phyloP scores from a whole-genome alignment of 2,113 vertebrate genomes.

The Electrona antarctica region DNA sequence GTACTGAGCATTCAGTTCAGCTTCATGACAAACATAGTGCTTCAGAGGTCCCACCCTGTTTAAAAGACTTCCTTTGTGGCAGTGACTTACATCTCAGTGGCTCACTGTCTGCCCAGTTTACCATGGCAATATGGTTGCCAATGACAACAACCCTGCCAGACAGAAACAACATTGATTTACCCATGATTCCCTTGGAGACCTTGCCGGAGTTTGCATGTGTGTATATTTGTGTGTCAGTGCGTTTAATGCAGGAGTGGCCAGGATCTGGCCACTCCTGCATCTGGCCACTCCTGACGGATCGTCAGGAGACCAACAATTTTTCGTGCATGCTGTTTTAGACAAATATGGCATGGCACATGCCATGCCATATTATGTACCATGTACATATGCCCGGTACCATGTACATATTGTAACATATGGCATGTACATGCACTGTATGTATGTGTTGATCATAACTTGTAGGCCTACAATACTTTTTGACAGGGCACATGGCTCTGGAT shows the following conservation, averaged over 20 bases:
- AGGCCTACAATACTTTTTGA: too few species aligned
- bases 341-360: too few species aligned
- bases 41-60: conserved; percentile 27
- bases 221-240: neutral
- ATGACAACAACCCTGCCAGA: conserved; percentile 67
- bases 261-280: too few species aligned
- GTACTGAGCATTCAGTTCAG: conserved; percentile 1
- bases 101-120: conserved; percentile 55
- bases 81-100: conserved; percentile 45
- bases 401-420: too few species aligned
- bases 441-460: too few species aligned
- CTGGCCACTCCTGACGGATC: too few species aligned
- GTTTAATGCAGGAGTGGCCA: conserved; percentile 45
- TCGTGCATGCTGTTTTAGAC: too few species aligned
- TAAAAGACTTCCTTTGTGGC: conserved; percentile 60
- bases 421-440: too few species aligned
- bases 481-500: neutral
- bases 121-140: conserved; percentile 55
- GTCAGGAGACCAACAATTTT: conserved; percentile 37
- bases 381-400: too few species aligned
- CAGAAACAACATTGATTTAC: conserved; percentile 71
- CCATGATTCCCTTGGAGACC: conserved; percentile 36
- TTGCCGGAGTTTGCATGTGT: conserved; percentile 9
- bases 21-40: conserved; percentile 39
- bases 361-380: too few species aligned